phyloP scores from a whole-genome alignment of 2,888 invertebrate genomes.

The Pherbina coryleti region DNA sequence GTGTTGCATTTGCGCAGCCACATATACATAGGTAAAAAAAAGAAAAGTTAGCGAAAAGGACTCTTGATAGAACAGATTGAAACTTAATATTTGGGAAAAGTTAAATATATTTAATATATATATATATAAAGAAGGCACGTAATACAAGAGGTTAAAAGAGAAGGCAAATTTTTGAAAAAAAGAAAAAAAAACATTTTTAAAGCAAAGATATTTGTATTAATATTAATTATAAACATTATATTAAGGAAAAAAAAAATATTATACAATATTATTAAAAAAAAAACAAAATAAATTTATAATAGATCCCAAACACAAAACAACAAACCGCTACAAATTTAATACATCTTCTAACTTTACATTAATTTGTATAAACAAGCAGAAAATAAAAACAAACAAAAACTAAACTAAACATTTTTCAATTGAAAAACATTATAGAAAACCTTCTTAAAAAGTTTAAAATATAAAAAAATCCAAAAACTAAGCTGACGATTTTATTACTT shows the following conservation, averaged over 20 bases:
- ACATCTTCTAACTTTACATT: constrained; percentile 27
- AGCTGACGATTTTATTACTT: constrained; percentile 38
- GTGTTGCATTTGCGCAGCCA: constrained; percentile 3
- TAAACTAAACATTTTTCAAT: constrained; percentile 18
- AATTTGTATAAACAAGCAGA: constrained; percentile 31
- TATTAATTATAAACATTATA: constrained; percentile 53
- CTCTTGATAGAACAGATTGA: background rate
- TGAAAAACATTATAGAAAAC: constrained; percentile 24
- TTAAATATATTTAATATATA: constrained; percentile 13
- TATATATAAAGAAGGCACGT: constrained; percentile 20
- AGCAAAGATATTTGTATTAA: constrained; percentile 52
- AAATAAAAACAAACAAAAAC: background rate
- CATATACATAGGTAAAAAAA: background rate
- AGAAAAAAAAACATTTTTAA: constrained; percentile 47
- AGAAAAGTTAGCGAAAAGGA: background rate
- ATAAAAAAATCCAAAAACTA: constrained; percentile 34
- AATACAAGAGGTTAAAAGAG: constrained; percentile 7
- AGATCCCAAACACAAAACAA: constrained; percentile 17
- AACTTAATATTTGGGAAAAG: background rate
- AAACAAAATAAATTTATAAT: constrained; percentile 8
- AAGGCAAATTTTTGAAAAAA: constrained; percentile 30
- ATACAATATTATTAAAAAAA: constrained; percentile 50
- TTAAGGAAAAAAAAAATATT: constrained; percentile 51
- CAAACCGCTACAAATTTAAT: constrained; percentile 22
- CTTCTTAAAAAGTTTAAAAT: constrained; percentile 7